Base-by-base conservation (phyloP, 2,888 invertebrate species). In the Cephus spinipes region DNA sequence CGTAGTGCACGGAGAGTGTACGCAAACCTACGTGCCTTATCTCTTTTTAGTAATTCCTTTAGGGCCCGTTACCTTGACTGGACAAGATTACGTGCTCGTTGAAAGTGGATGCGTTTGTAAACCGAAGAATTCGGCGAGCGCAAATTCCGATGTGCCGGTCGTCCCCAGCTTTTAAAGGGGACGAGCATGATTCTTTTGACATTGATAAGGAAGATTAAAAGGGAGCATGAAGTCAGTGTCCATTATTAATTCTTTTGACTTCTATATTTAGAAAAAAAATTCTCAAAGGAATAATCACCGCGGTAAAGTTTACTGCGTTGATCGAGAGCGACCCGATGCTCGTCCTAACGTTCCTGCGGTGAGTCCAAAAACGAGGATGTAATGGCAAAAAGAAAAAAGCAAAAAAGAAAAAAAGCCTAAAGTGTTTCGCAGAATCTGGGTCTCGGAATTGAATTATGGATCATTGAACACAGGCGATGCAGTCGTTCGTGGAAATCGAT, bases 41-140 rank as follows among this genome's bases (percentile, higher is more conserved):
- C 92, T 98, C 85, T 98, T 98, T 92, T 93, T 98, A 91, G 98
- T 98, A 79, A 96, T 98, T 80, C 98, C 98, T 0, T 91, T 98
- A 77, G 97, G 98, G 11, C 97, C 97, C 23, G 97, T 97, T 31
- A 97, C 97, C 15, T 92, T 97, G 31, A 97, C 97, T 4, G 97
- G 98, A 9, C 98, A 98, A 91, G 98, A 98, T 92, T 98, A 98
- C 92, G 97, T 98, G n/a, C 93, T 98, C 75, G 97, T 98, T 35
- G 98, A 98, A 91, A 97, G 97, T 86, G 98, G 98, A n/a, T 98
- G 98, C 90, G 97, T 97, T 36, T 98, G 98, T 91, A 93, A 94
- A 85, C 95, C 95, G 36, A 95, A 95, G 87, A 91, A 91, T 87
- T 90, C 89, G 83, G 86, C 85, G 75, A 86, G 85, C 81, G 80